These are phyloP conservation scores for Siniperca chuatsi DNA, from an alignment of 2,113 vertebrate genomes.

Conservation along the genomic window DNA sequence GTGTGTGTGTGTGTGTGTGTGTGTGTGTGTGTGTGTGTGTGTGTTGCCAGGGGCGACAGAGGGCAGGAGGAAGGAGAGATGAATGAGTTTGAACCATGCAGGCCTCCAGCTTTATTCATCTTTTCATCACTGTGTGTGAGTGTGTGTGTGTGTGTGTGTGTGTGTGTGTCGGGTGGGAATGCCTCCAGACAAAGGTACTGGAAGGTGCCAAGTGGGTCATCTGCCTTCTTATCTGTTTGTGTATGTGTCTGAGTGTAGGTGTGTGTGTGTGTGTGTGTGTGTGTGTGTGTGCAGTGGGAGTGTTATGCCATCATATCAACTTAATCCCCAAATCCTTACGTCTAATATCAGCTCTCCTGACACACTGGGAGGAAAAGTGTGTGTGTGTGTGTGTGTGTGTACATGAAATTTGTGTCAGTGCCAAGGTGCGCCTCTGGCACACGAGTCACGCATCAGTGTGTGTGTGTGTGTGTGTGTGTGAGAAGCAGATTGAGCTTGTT, in stretches of 20 bases:
- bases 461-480: constrained; percentile 16
- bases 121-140: constrained; percentile 49
- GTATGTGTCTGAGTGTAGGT: too few species aligned
- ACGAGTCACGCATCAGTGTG: constrained; percentile 19
- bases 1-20: constrained; percentile 50
- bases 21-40: constrained; percentile 37
- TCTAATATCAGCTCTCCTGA: constrained; percentile 48
- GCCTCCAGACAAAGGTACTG: constrained; percentile 54
- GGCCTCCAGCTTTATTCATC: constrained; percentile 62
- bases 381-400: constrained; percentile 15
- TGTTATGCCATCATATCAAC: constrained; percentile 50
- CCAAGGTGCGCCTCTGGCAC: constrained; percentile 32
- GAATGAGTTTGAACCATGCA: constrained; percentile 47
- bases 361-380: constrained; percentile 9
- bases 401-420: constrained; percentile 17
- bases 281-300: constrained; percentile 3
- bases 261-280: too few species aligned
- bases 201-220: constrained; percentile 73
- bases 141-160: constrained; percentile 15
- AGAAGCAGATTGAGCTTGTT: constrained; percentile 30
- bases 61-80: constrained; percentile 60
- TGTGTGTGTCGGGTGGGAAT: constrained; percentile 39
- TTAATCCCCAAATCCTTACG: constrained; percentile 52
- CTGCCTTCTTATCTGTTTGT: constrained; percentile 47
- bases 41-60: constrained; percentile 54